Evolutionary conservation across 2,113 vertebrate genomes (phyloP), one percentile per base, ranked within the genome.

Genomic region (Tricholaema leucomelas): DNA sequence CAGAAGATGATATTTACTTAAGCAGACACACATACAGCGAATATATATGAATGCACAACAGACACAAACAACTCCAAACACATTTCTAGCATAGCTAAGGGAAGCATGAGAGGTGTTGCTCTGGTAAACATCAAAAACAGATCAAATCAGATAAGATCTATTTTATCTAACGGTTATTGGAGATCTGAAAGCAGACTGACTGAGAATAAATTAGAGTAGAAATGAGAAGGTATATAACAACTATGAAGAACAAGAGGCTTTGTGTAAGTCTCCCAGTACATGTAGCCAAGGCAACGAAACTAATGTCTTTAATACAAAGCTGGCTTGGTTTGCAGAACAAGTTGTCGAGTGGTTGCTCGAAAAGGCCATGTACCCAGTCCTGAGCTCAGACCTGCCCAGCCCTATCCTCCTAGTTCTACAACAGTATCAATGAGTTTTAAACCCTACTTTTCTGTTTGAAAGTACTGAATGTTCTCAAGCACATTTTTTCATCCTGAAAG

Each of bases 211-310:
- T 91, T 63, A 87, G 28, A 60, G 50, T 85, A 60, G 69, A 91
- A 89, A 65, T 74, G 25, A 73, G 52, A 89, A 74, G 27, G 71
- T 89, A 46, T 86, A 35, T 77, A 93, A 60, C 67, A 93, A 63
- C 31, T 76, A 82, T 50, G 31, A 90, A 52, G 81, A 92, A 87
- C 1, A 1, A 81, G 79, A 92, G 52, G 63, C 66, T 92, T 90
- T 55, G 87, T 60, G 35, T 73, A 73, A 85, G 25, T 85, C 78
- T 93, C 79, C 40, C 52, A 66, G 75, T 46, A 59, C 81, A 70
- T 5, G 81, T 85, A 96, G 67, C 42, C 91, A 96, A 91, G 94
- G 87, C 85, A 93, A 94, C 83, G 1, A 92, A 92, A 63, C 52
- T 85, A 61, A 36, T 27, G 48, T 42, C 60, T 85, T 66, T 91